Base-by-base conservation (phyloP, 2,797 vertebrate species). In the Oryzias sinensis region DNA sequence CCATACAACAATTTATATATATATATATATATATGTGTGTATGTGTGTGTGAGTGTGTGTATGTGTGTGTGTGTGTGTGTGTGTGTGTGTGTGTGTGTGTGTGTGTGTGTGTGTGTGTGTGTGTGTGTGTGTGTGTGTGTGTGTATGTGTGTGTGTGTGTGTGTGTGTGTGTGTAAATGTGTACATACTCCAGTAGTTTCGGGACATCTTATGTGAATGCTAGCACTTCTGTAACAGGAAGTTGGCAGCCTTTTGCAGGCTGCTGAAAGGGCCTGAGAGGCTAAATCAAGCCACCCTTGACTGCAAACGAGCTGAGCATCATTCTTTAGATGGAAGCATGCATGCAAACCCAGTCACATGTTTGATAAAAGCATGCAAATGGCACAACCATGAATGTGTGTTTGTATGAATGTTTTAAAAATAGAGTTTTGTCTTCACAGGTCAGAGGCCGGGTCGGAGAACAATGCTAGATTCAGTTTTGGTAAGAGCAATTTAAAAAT, bases 401-500 rank as follows among this genome's bases (percentile, higher is more conserved):
- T 60, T 33, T 61, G 18, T 48, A 8, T 53, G 53, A 15, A 43
- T 53, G 20, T 2, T n/a, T 55, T 63, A 37, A 53, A 58, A 65
- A 49, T 44, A 24, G 37, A 42, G 1, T 44, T 50, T 14, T 79
- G 40, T 59, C 41, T 81, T 56, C 60, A 3, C 70, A 93, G 92
- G 70, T 74, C 68, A n/a, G 74, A 80, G 25, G 47, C 54, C 40
- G 43, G 50, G 51, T 62, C 53, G 48, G 80, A 84, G 11, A 89
- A 81, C 44, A 33, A 43, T 0, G 22, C 51, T 48, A 82, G 79
- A 53, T 66, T 68, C 54, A 87, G 77, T 71, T 78, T 85, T 49
- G 91, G 90, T 93, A 37, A 37, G 79, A 82, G 89, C 81, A 42
- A 52, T 14, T 66, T 44, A 53, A 14, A 72, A 52, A 60, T 1